These are phyloP conservation scores for Drosophila burlai DNA, from an alignment of 1,140 invertebrate genomes.

Conservation along the genomic window DNA sequence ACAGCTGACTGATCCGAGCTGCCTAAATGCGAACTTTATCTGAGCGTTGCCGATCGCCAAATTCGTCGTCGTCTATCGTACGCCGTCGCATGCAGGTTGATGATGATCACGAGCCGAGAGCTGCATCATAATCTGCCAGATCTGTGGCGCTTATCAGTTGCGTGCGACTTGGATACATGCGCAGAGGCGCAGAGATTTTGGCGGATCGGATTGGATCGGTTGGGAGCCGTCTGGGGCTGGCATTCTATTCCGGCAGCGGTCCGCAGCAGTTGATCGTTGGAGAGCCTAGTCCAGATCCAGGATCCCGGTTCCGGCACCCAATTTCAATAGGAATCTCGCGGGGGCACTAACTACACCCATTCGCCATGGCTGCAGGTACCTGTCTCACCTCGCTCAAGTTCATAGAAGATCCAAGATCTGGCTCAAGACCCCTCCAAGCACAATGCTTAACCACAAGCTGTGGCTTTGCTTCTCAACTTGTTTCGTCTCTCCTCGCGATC, in stretches of 20 bases:
- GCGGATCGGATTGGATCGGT: conserved; percentile 12
- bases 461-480: conserved; percentile 48
- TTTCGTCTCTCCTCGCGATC: conserved; percentile 7
- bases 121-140: conserved; percentile 55
- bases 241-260: conserved; percentile 62
- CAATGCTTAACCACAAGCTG: conserved; percentile 55
- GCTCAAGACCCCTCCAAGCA: conserved; percentile 61
- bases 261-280: conserved; percentile 28
- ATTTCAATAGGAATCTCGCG: neutral
- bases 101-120: conserved; percentile 58
- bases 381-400: conserved; percentile 38
- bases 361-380: conserved; percentile 64
- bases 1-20: conserved; percentile 44
- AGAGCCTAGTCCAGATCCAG: neutral
- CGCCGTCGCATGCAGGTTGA: conserved; percentile 33
- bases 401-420: conserved; percentile 42
- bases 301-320: conserved; percentile 3
- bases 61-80: conserved; percentile 7
- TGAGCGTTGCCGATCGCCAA: neutral
- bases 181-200: conserved; percentile 4
- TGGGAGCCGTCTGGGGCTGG: conserved; percentile 34
- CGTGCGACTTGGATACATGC: conserved; percentile 42
- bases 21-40: conserved; percentile 24
- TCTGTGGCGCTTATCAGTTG: conserved; percentile 65
- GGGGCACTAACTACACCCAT: neutral